Conservation (phyloP, 2,797 vertebrate genomes). For the Pseudochromis fuscus region DNA sequence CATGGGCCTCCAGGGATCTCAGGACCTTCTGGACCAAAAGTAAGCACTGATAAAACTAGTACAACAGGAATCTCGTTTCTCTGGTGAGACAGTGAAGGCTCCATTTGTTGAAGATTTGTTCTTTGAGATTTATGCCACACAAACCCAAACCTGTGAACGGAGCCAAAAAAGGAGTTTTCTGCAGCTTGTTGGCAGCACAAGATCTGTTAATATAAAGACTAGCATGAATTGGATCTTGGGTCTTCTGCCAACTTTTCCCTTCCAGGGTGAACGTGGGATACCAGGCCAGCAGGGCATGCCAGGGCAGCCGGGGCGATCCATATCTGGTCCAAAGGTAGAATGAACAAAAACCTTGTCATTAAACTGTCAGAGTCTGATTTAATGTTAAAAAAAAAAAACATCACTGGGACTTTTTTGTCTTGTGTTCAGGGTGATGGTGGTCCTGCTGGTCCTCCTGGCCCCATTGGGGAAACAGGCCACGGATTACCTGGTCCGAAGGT, state of each 20-base stretch:
- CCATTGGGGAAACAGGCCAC: constrained; percentile 89
- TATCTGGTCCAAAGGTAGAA: constrained; percentile 93
- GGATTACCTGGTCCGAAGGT: constrained; percentile 94
- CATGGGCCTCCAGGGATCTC: constrained; percentile 88
- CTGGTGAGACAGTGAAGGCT: background rate
- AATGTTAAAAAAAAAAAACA: constrained; percentile 28
- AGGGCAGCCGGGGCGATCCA: constrained; percentile 89
- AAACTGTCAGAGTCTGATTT: constrained; percentile 29
- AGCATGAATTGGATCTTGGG: constrained; percentile 9
- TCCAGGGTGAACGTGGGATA: constrained; percentile 90
- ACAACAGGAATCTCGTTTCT: background rate
- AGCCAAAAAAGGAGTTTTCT: constrained; percentile 28
- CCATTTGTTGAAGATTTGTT: background rate
- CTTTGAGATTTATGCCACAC: constrained; percentile 16
- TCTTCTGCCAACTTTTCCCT: constrained; percentile 35
- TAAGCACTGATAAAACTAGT: constrained; percentile 54
- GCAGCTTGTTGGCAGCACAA: constrained; percentile 12
- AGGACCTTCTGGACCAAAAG: constrained; percentile 92
- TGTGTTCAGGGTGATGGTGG: constrained; percentile 89
- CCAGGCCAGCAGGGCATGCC: constrained; percentile 88
- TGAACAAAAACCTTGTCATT: constrained; percentile 29
- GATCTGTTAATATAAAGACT: constrained; percentile 13
- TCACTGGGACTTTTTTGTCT: constrained; percentile 29
- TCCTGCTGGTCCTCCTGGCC: constrained; percentile 86
- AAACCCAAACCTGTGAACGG: constrained; percentile 15